phyloP scores from a whole-genome alignment of 1,140 invertebrate genomes.

The Caenorhabditis brenneri region DNA sequence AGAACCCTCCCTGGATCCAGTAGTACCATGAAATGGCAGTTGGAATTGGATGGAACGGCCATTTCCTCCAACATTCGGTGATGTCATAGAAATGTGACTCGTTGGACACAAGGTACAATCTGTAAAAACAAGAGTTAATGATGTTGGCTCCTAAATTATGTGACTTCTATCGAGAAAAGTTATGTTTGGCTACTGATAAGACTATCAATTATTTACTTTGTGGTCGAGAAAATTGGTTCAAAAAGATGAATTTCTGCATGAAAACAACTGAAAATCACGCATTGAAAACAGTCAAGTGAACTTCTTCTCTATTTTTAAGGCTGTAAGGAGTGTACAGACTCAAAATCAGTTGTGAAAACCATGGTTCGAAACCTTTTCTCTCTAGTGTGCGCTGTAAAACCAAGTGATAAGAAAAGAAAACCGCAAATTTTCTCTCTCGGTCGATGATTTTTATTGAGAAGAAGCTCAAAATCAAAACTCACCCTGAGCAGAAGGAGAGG shows the following conservation, averaged over 20 bases:
- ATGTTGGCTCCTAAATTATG: background rate
- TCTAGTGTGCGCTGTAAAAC: background rate
- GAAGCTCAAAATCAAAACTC: background rate
- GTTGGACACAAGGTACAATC: constrained; percentile 59
- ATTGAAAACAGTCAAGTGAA: no score
- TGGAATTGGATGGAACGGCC: constrained; percentile 64
- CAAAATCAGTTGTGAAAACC: background rate
- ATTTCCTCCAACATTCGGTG: constrained; percentile 65
- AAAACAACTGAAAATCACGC: no score
- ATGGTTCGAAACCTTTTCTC: background rate
- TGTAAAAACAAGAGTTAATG: background rate
- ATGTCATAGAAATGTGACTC: constrained; percentile 65
- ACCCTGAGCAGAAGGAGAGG: constrained; percentile 60
- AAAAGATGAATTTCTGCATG: no score
- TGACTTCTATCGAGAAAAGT: background rate
- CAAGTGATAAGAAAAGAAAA: background rate
- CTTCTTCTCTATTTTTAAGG: no score
- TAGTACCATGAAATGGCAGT: constrained; percentile 85
- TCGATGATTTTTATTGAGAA: background rate
- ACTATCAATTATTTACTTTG: background rate
- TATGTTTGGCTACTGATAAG: background rate
- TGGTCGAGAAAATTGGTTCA: background rate
- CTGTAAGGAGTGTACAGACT: no score
- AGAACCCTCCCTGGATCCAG: constrained; percentile 91
- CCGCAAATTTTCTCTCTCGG: background rate